Evolutionary conservation across 1,140 invertebrate species (phyloP), one percentile per base, ranked within the genome.

Genomic region (Pogonognathellus flavescens): DNA sequence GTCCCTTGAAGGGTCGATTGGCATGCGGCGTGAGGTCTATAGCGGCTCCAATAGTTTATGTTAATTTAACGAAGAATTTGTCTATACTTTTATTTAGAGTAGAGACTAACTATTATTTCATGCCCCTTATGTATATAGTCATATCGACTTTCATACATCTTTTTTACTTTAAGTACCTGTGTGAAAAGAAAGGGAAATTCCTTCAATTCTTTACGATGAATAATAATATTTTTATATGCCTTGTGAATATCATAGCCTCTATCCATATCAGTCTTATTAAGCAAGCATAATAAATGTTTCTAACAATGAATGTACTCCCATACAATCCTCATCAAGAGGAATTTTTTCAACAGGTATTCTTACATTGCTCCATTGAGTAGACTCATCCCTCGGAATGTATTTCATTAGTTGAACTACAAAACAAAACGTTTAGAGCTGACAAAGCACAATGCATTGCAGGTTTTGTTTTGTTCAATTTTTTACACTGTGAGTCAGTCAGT

Each of bases 331-430:
- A 41, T 41, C n/a, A 57, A 14, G 11, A 57, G 10, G 53, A 57
- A 57, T 5, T 57, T 57, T n/a, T 57, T 57, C n/a, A 57, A 57
- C 53, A 57, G 53, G 53, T 57, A 13, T 57, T 57, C 31, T 14
- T n/a, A n/a, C 53, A 57, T 57, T n/a, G 53, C 53, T 14, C 11
- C 11, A 13, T 10, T 57, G 2, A 41, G 31, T 41, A 6, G 1
- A 41, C 31, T 41, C 31, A 41, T 41, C 31, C 31, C 31, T 41
- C 41, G 41, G 70, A 76, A 76, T 76, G 25, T 76, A 76, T 41
- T 76, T 76, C 70, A 76, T 76, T 76, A 76, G 18, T 76, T 76
- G 41, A n/a, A n/a, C 0, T 50, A 50, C 70, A 49, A 76, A 49
- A 76, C 22, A 10, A 20, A 60, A 8, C 4, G 22, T 20, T 8